A percentile compares a stretch with the other conserved stretches of the same genome.
Evolutionary conservation across 2,888 invertebrate genomes (phyloP).

Genomic region (Dynastes tityus): DNA sequence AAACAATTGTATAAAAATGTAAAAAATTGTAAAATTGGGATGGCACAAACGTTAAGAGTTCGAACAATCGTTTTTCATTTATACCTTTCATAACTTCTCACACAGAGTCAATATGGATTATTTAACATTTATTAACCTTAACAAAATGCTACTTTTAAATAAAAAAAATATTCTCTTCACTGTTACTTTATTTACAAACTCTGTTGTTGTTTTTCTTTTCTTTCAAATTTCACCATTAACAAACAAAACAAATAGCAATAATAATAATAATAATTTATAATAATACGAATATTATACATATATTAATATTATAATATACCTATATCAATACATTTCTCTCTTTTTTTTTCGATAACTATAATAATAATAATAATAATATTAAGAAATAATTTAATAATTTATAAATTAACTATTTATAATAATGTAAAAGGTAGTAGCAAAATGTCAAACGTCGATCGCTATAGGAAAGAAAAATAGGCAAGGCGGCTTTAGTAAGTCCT

Average conservation of each 20-base stretch:
- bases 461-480: conserved; percentile 8
- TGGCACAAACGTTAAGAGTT: no score
- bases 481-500: not conserved
- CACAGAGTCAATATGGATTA: no score
- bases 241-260: conserved; percentile 20
- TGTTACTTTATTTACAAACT: not conserved
- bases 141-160: no score
- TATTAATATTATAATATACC: no score
- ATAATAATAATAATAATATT: conserved; percentile 42
- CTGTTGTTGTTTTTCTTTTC: not conserved
- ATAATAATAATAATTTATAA: conserved; percentile 34
- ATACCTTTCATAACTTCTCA: no score
- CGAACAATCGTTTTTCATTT: no score
- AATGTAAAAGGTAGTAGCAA: conserved; percentile 1
- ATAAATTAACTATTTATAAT: conserved; percentile 31
- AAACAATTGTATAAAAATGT: no score
- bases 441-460: not conserved
- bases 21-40: no score
- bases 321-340: no score
- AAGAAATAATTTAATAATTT: conserved; percentile 43
- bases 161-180: no score
- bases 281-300: conserved; percentile 31
- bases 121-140: no score
- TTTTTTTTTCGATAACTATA: not conserved
- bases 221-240: conserved; percentile 7